Evolutionary conservation across 2,113 vertebrate genomes (phyloP), one percentile per base, ranked within the genome.

Genomic region (Motacilla tschutschensis): DNA sequence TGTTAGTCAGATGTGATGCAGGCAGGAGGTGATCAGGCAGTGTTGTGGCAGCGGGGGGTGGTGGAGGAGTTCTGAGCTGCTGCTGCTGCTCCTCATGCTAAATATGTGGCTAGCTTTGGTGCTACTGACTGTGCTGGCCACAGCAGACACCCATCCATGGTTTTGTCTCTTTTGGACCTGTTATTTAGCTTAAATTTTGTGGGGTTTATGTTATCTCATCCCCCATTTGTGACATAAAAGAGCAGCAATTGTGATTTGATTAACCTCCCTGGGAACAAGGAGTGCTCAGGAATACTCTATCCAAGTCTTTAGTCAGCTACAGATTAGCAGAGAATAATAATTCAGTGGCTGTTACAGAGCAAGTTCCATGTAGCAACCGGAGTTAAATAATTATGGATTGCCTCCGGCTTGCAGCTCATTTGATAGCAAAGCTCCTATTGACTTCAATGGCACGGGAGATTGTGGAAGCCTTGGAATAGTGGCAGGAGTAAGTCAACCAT

Each of bases 251-350:
- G 24, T 40, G 25, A 44, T 71, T 80, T 67, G 19, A 80, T 74
- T 80, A 80, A 81, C 24, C 8, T 53, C 8, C 21, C 46, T n/a
- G 38, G 48, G 29, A 82, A 77, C 0, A 0, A 10, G 12, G 5
- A 74, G 19, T 14, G 5, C 13, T 67, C 21, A 53, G 33, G 46
- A 85, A 63, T 51, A 57, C 36, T 17, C 12, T 41, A 16, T 48
- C 59, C 6, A 4, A 66, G 11, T 33, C 7, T 87, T 81, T 51
- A 81, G 43, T 73, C 36, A 81, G 50, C 58, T 63, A 72, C 54
- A 84, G 74, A 47, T 88, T 84, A 91, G 31, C 25, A 92, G 63
- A 78, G 29, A 81, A 83, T 43, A 94, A 70, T 69, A 84, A 93
- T 62, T 82, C 40, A 26, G 72, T n/a, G 31, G 44, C 38, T 0